phyloP scores from a whole-genome alignment of 2,113 vertebrate species.

The Mionectes macconnelli region DNA sequence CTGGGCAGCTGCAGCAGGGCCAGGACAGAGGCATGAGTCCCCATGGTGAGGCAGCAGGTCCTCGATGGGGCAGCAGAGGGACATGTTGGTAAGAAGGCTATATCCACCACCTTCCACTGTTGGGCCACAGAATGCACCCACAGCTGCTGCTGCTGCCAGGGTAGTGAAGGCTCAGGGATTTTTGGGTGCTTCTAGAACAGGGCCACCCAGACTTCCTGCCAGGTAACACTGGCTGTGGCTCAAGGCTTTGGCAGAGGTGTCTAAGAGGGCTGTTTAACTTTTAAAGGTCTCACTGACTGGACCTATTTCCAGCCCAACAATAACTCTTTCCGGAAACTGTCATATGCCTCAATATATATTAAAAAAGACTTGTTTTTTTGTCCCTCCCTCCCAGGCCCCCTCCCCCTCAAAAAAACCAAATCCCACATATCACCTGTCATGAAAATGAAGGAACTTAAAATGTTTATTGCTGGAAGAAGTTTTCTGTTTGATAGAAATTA shows the following conservation, averaged over 20 bases:
- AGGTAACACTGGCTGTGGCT: neutral
- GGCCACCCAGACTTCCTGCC: neutral
- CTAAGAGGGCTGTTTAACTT: neutral
- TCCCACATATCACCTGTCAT: neutral
- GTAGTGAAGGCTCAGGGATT: neutral
- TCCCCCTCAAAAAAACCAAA: neutral
- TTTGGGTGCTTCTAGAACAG: fast-evolving
- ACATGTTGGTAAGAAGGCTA: neutral
- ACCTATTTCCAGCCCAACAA: neutral
- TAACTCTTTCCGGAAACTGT: neutral
- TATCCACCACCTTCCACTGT: neutral
- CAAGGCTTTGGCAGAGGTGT: neutral
- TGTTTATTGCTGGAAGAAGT: neutral
- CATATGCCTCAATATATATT: neutral
- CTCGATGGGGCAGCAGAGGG: neutral
- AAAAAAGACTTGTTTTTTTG: neutral
- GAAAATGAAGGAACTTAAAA: neutral
- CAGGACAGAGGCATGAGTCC: neutral
- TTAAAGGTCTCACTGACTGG: neutral
- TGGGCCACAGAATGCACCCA: too few species aligned
- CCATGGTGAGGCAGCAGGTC: fast-evolving
- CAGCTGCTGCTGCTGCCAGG: fast-evolving
- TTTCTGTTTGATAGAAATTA: neutral
- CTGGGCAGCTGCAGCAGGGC: neutral
- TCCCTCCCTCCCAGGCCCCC: too few species aligned